Conservation (phyloP, 1,140 invertebrate species). For the Trichonephila inaurata region DNA sequence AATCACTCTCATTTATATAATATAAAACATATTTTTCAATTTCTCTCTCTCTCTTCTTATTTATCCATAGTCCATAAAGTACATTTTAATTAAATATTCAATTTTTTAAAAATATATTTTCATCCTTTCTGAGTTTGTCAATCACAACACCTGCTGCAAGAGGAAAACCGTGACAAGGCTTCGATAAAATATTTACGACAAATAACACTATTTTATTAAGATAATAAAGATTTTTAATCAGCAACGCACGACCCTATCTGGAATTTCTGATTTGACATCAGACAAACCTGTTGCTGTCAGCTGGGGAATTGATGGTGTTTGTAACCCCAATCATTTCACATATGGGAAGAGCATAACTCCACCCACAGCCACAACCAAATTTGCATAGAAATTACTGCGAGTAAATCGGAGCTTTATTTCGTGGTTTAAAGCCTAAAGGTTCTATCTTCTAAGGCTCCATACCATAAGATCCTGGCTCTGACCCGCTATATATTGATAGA, state of each 20-base stretch:
- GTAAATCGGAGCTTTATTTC: slow-evolving; percentile 59
- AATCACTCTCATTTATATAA: too few species aligned
- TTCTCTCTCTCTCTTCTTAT: neutral
- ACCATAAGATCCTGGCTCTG: neutral
- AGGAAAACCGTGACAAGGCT: neutral
- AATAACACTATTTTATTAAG: slow-evolving; percentile 39
- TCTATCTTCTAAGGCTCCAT: neutral
- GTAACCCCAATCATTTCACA: slow-evolving; percentile 11
- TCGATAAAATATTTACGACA: neutral
- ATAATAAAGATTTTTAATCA: slow-evolving; percentile 64
- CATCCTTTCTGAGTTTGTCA: neutral
- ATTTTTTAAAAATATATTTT: neutral
- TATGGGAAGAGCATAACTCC: slow-evolving; percentile 26
- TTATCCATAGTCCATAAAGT: neutral
- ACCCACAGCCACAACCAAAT: slow-evolving; percentile 23
- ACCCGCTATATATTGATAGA: slow-evolving; percentile 39
- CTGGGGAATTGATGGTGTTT: slow-evolving; percentile 26
- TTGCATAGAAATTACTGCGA: slow-evolving; percentile 70
- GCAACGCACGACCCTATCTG: neutral
- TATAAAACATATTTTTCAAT: too few species aligned
- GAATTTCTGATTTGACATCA: slow-evolving; percentile 36
- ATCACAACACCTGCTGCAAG: slow-evolving; percentile 24
- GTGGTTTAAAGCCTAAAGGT: slow-evolving; percentile 44
- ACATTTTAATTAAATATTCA: neutral
- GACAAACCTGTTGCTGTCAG: slow-evolving; percentile 68